Evolutionary conservation across 2,797 vertebrate species (phyloP).

Genomic region (Hydrophis major): DNA sequence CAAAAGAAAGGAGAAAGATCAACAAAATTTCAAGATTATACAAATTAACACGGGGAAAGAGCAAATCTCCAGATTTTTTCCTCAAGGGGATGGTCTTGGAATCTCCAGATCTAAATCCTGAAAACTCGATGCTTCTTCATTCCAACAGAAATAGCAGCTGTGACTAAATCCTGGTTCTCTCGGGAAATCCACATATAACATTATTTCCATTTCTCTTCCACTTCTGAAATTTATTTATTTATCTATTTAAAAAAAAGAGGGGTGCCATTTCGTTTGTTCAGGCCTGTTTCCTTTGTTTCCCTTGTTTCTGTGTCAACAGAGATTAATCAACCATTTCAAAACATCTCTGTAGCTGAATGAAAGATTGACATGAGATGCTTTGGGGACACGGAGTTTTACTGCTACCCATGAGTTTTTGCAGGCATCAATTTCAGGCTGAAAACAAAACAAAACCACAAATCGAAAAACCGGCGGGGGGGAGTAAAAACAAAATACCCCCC

Average conservation of each 20-base stretch:
- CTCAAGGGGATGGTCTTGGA: not conserved
- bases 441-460: not conserved
- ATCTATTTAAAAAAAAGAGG: not conserved
- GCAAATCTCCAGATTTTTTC: not conserved
- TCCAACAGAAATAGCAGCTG: not conserved
- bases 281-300: not conserved
- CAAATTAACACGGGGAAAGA: no score
- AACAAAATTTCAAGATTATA: no score
- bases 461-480: rapidly evolving
- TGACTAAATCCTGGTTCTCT: not conserved
- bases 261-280: not conserved
- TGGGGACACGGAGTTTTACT: not conserved
- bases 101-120: not conserved
- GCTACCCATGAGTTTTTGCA: no score
- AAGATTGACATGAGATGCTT: not conserved
- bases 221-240: not conserved
- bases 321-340: not conserved
- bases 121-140: not conserved
- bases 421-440: not conserved
- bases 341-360: not conserved
- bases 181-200: not conserved
- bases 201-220: not conserved
- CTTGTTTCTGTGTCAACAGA: not conserved
- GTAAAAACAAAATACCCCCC: not conserved
- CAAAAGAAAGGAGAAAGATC: no score